Evolutionary conservation across 2,113 vertebrate genomes (phyloP).

Genomic region (Muntiacus muntjak): DNA sequence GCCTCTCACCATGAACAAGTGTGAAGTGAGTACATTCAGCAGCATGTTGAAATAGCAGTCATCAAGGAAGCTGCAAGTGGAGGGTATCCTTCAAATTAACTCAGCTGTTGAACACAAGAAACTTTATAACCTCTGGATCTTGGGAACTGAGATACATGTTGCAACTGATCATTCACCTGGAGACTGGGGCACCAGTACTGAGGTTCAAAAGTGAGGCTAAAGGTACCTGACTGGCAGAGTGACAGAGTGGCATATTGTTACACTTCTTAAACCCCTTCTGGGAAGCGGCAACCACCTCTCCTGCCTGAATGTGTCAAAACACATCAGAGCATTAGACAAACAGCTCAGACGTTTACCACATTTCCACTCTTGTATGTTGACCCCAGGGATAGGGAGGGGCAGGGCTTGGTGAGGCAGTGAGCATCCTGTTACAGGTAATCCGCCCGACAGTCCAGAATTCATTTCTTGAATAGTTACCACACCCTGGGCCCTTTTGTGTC

Average conservation of each 20-base stretch:
- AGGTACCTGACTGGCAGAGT: background rate
- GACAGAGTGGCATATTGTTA: background rate
- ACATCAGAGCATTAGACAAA: constrained; percentile 53
- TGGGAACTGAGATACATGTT: background rate
- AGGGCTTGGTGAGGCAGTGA: background rate
- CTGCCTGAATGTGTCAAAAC: constrained; percentile 61
- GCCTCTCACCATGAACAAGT: background rate
- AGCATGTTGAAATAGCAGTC: background rate
- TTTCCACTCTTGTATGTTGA: constrained; percentile 53
- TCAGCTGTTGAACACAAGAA: background rate
- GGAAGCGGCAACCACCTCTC: constrained; percentile 33
- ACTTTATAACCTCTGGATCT: background rate
- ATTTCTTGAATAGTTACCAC: constrained; percentile 28
- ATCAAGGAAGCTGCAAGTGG: background rate
- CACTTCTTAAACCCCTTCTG: constrained; percentile 41
- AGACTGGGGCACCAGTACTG: background rate
- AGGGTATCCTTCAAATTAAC: background rate
- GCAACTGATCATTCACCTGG: background rate
- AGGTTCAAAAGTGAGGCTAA: background rate
- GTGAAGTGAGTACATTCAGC: background rate
- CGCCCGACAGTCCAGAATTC: constrained; percentile 26
- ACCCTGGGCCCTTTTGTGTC: constrained; percentile 45
- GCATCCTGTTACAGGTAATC: constrained; percentile 52
- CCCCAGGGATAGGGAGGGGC: constrained; percentile 9
- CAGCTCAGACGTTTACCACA: constrained; percentile 39